Conservation (phyloP, 2,113 vertebrate genomes). For the Rhinogobius similis region DNA sequence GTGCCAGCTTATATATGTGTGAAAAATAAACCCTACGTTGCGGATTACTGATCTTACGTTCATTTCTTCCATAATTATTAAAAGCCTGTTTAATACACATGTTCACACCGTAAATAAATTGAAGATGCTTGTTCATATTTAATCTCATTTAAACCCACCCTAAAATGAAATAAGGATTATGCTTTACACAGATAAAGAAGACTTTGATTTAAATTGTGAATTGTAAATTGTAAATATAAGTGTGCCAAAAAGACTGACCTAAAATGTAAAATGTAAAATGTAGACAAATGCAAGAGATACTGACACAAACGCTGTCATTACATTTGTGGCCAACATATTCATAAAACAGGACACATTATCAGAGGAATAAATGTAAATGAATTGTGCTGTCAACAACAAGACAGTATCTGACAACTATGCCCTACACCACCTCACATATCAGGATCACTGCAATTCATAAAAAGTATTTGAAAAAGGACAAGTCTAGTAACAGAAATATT, state of each 20-base stretch:
- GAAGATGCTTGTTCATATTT: not conserved
- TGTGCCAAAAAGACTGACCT: conserved; percentile 3
- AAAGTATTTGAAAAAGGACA: conserved; percentile 66
- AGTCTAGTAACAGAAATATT: conserved; percentile 4
- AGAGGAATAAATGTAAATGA: conserved; percentile 73
- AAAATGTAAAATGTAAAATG: not conserved
- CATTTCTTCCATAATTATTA: conserved; percentile 41
- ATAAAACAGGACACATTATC: conserved; percentile 57
- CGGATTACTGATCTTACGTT: conserved; percentile 50
- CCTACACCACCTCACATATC: conserved; percentile 57
- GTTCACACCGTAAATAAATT: conserved; percentile 10
- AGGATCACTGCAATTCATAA: conserved; percentile 69
- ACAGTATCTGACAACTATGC: conserved; percentile 58
- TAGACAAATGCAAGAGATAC: not conserved
- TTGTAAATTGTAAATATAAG: no score
- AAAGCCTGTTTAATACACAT: conserved; percentile 17
- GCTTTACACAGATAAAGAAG: conserved; percentile 1
- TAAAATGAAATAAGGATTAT: not conserved
- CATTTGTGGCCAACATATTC: conserved; percentile 65
- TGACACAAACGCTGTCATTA: conserved; percentile 14
- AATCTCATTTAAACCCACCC: conserved; percentile 4
- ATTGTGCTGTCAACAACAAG: conserved; percentile 76
- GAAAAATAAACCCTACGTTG: conserved; percentile 35
- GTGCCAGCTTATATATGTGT: conserved; percentile 39
- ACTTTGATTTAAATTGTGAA: conserved; percentile 24